Base-by-base conservation (phyloP, 1,140 invertebrate genomes). In the Penaeus japonicus region DNA sequence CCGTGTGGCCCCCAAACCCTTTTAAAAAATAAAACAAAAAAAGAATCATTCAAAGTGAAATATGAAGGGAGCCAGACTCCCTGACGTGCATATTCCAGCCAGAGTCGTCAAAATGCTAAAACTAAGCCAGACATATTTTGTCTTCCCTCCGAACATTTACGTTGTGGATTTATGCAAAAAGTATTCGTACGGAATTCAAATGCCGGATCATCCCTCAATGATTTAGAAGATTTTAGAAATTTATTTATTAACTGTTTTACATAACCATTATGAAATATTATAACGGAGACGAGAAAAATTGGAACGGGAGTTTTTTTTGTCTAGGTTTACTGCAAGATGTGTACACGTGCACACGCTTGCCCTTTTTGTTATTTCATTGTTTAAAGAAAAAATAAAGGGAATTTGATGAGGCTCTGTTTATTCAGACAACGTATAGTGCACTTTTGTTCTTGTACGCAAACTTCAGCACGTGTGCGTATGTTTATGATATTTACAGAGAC, bases 221-320 rank as follows among this genome's bases (percentile, higher is more conserved):
- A 73, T 73, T 73, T 32, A 30, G 70, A 73, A 73, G 70, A 73
- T 73, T 73, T 73, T 32, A 32, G 35, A 73, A 73, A 73, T 73
- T 73, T 73, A 73, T 73, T 73, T 73, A 73, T 73, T 73, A 73
- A 73, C 70, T 73, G 70, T 30, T 73, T 73, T 73, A 73, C 70
- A 73, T 73, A 73, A 32, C 35, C 70, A 73, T 73, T 73, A 73
- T 17, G 70, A 24, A 73, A 32, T 27, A 27, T 73, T 27, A 73
- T 73, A 17, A 30, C 70, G 70, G 18, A 27, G 70, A 32, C 12
- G 35, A 27, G 70, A 73, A 73, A 73, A 73, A 73, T n/a, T 32
- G 18, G 27, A 17, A 32, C 27, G 30, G 70, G 70, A 15, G 27
- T 10, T 73, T 18, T 30, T 30, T 73, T 30, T 73, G n/a, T 73